These are phyloP conservation scores for Herminia tarsipennalis DNA, from an alignment of 2,888 invertebrate species.

Conservation along the genomic window DNA sequence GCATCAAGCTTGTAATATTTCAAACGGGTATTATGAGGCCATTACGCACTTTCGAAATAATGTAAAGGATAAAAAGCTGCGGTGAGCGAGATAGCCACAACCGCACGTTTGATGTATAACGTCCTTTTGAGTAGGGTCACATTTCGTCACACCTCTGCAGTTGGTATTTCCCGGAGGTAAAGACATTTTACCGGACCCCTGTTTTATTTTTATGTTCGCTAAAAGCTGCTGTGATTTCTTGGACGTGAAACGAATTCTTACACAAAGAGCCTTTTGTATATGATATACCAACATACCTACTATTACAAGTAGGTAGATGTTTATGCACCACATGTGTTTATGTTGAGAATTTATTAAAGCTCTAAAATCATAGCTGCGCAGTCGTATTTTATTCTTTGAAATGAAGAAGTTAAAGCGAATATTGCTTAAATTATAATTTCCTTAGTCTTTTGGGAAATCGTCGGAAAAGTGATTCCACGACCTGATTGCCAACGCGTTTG, in stretches of 20 bases:
- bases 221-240: constrained; percentile 37
- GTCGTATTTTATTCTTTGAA: too few relatives aligned
- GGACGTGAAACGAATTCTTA: constrained; percentile 12
- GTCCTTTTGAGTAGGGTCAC: constrained; percentile 52
- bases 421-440: too few relatives aligned
- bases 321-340: too few relatives aligned
- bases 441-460: too few relatives aligned
- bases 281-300: too few relatives aligned
- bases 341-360: too few relatives aligned
- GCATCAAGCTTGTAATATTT: constrained; percentile 36
- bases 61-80: constrained; percentile 40
- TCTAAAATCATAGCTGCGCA: too few relatives aligned
- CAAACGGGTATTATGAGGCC: constrained; percentile 36
- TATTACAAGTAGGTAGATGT: too few relatives aligned
- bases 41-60: constrained; percentile 45
- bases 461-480: too few relatives aligned
- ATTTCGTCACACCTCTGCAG: constrained; percentile 48
- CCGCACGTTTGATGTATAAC: constrained; percentile 48
- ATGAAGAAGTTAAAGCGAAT: too few relatives aligned
- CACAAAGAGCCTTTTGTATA: not conserved
- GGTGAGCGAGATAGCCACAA: constrained; percentile 24
- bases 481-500: too few relatives aligned
- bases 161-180: constrained; percentile 48
- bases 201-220: constrained; percentile 41
- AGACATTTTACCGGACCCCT: constrained; percentile 42